Evolutionary conservation across 2,797 vertebrate species (phyloP), one percentile per base, ranked within the genome.

Genomic region (Oophaga sylvatica): DNA sequence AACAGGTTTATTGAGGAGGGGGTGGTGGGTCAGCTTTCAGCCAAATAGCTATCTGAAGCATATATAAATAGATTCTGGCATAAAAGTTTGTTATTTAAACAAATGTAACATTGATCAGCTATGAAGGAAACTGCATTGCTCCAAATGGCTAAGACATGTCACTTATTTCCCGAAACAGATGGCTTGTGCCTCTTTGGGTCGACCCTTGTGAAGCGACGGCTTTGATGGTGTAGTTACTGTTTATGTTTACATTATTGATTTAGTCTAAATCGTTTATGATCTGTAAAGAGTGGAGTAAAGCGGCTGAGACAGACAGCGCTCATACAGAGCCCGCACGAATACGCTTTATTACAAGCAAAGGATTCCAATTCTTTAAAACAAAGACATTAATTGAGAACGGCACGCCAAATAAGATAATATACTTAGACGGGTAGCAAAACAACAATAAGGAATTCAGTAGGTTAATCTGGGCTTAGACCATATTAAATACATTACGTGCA

Each of bases 391-490:
- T 71, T 76, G 53, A 82, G 59, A 57, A 13, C 7, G 31, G 75
- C 17, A 67, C 5, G 16, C 60, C 41, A 73, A 67, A 77, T 53
- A 15, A 53, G 48, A 22, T 57, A 29, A 31, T 87, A 83, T 70
- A 84, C 81, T 35, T 45, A 70, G 22, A 20, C 45, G 16, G 79
- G 29, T 48, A 70, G 77, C 77, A 57, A 87, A 48, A 87, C 31
- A 78, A 57, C 70, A 83, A 84, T 71, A 56, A 83, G 45, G 29
- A 62, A 82, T 57, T 84, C 62, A 84, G 65, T 53, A 71, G 81
- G 81, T 79, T 83, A 88, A 84, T 88, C 87, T 59, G 75, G 65
- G 63, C 83, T 88, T 78, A 83, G 53, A 80, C 80, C 80, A 45
- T 45, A 29, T 84, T 83, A 84, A 83, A 83, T 70, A 48, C 60